Conservation (phyloP, 1,140 invertebrate species). For the Papilio xuthus region DNA sequence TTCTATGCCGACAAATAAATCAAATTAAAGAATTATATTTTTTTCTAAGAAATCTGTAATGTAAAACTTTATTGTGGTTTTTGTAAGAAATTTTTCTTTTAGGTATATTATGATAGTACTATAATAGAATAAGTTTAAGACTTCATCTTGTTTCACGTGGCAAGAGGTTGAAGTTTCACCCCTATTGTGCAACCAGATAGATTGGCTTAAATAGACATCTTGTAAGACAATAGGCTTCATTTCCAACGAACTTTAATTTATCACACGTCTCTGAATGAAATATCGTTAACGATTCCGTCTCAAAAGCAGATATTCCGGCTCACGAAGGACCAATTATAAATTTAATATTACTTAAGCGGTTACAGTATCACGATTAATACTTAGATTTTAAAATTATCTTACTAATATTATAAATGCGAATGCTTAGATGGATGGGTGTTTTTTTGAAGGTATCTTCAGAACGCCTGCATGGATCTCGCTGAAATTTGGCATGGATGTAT, state of each 20-base stretch:
- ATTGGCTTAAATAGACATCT: constrained; percentile 9
- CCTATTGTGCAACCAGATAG: constrained; percentile 18
- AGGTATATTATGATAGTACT: too few relatives aligned
- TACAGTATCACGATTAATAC: not conserved
- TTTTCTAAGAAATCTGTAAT: not conserved
- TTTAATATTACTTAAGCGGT: not conserved
- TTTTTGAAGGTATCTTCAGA: too few relatives aligned
- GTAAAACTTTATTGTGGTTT: too few relatives aligned
- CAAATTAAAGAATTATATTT: not conserved
- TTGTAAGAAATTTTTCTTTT: too few relatives aligned
- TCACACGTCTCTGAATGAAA: constrained; percentile 15
- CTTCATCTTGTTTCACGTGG: not conserved
- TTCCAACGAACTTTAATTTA: constrained; percentile 25
- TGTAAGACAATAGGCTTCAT: constrained; percentile 29
- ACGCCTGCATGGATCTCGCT: too few relatives aligned
- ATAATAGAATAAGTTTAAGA: not conserved
- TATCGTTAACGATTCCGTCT: not conserved
- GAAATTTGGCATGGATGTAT: too few relatives aligned
- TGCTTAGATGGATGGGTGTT: too few relatives aligned
- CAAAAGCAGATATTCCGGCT: not conserved
- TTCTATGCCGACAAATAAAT: constrained; percentile 5
- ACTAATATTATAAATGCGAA: too few relatives aligned
- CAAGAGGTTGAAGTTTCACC: not conserved
- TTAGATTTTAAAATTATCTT: too few relatives aligned
- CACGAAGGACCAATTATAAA: not conserved